Evolutionary conservation across 2,113 vertebrate genomes (phyloP).

Genomic region (Bubo blakistoni): DNA sequence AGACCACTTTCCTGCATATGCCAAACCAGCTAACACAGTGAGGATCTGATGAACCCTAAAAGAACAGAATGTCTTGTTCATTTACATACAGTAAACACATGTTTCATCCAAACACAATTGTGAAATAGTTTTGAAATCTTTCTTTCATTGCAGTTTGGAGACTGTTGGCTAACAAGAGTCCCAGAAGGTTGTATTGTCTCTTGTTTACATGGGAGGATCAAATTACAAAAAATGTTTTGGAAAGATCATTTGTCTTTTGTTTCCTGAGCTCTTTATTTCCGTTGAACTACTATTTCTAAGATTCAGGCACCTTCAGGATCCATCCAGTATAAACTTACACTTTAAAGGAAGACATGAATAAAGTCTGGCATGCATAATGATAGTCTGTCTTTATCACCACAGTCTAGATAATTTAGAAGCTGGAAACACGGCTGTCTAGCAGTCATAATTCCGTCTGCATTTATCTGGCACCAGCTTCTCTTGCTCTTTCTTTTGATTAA

Average conservation of each 20-base stretch:
- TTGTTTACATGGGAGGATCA: slow-evolving; percentile 67
- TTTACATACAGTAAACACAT: slow-evolving; percentile 78
- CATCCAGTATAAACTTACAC: slow-evolving; percentile 15
- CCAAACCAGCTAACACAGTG: slow-evolving; percentile 6
- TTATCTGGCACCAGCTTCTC: neutral
- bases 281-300: slow-evolving; percentile 38
- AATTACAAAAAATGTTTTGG: slow-evolving; percentile 59
- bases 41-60: slow-evolving; percentile 38
- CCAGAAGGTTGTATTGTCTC: slow-evolving; percentile 56
- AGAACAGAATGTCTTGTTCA: slow-evolving; percentile 75
- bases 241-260: slow-evolving; percentile 55
- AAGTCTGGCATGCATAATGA: slow-evolving; percentile 10
- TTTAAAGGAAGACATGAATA: slow-evolving; percentile 36
- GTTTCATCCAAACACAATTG: slow-evolving; percentile 67
- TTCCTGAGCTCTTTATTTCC: slow-evolving; percentile 32
- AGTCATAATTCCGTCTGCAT: slow-evolving; percentile 48
- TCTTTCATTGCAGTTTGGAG: slow-evolving; percentile 63
- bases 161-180: slow-evolving; percentile 57
- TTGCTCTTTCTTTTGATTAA: slow-evolving; percentile 1
- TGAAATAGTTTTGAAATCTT: slow-evolving; percentile 71
- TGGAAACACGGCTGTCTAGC: slow-evolving; percentile 37
- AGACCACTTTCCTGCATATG: neutral
- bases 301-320: slow-evolving; percentile 35
- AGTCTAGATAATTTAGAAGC: slow-evolving; percentile 27
- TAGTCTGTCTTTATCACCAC: slow-evolving; percentile 33